These are phyloP conservation scores for Knipowitschia caucasica DNA, from an alignment of 2,797 vertebrate genomes.

Conservation along the genomic window DNA sequence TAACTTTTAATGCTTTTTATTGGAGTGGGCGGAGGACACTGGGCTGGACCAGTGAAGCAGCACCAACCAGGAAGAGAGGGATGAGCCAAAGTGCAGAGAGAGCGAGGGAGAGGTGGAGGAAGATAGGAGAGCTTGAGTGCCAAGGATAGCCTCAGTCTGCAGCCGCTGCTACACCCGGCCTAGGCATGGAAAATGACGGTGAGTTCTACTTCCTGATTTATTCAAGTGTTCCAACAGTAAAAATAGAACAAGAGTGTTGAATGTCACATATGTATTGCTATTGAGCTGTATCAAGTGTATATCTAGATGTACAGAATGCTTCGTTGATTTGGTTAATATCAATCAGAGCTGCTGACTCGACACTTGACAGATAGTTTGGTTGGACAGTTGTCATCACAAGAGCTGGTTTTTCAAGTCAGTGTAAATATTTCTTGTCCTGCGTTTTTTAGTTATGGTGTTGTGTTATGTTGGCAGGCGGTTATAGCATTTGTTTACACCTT, in stretches of 20 bases:
- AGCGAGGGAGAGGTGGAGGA: conserved; percentile 28
- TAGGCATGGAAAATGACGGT: conserved; percentile 88
- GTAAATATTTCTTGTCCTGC: no score
- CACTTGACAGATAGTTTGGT: conserved; percentile 8
- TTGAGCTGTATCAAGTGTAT: background rate
- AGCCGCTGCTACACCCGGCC: conserved; percentile 59
- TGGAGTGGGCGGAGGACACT: conserved; percentile 17
- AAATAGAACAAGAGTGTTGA: conserved; percentile 8
- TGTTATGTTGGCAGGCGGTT: conserved; percentile 5
- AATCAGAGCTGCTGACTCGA: conserved; percentile 11
- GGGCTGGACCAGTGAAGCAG: conserved; percentile 25
- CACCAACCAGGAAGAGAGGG: conserved; percentile 18
- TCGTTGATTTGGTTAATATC: background rate
- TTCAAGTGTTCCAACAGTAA: conserved; percentile 11
- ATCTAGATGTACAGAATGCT: no score
- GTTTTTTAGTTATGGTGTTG: no score
- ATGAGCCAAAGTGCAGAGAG: conserved; percentile 13
- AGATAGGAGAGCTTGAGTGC: conserved; percentile 56
- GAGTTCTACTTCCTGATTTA: conserved; percentile 61
- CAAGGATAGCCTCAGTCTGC: conserved; percentile 71
- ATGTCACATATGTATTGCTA: conserved; percentile 32
- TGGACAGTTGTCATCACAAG: background rate
- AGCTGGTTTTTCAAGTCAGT: conserved; percentile 14
- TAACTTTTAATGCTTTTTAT: conserved; percentile 69
- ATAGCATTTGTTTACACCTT: conserved; percentile 12